Base-by-base conservation (phyloP, 2,888 invertebrate genomes). In the Stictocephala bisonia region DNA sequence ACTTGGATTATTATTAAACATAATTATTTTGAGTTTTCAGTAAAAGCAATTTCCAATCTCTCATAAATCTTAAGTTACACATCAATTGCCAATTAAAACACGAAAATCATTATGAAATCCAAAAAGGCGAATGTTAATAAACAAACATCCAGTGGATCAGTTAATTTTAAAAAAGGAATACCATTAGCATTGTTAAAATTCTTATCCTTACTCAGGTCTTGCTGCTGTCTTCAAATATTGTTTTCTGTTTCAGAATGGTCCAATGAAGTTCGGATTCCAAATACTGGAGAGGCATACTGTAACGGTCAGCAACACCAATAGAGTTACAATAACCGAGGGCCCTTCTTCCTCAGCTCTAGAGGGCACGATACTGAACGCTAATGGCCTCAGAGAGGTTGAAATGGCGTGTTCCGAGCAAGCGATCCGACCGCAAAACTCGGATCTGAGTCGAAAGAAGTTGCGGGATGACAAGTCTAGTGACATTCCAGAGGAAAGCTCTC, bases 201-300 rank as follows among this genome's bases (percentile, higher is more conserved):
- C n/a, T n/a, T n/a, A n/a, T n/a, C n/a, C n/a, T n/a, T n/a, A n/a
- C n/a, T n/a, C n/a, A 18, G 24, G 13, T 22, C 6, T 6, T 20
- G 22, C n/a, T n/a, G n/a, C n/a, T n/a, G n/a, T n/a, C n/a, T n/a
- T n/a, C n/a, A n/a, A n/a, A n/a, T n/a, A n/a, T 53, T 77, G 77
- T 74, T 70, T 72, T 80, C 75, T 74, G 44, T 83, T 83, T 2
- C 84, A 90, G 90, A 91, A 90, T 83, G 89, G 90, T 78, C 91
- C 91, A 13, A 90, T 92, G 90, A 86, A 90, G 79, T 91, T 92
- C 83, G 90, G 89, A 83, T 92, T 91, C 82, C 88, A 90, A 77
- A 90, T 92, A 72, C 66, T 78, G 20, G 78, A 79, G 71, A 76
- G 75, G 18, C 70, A 72, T 11, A 73, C 74, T 1, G 66, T 78